Conservation (phyloP, 2,888 invertebrate genomes). For the Celastrina argiolus region DNA sequence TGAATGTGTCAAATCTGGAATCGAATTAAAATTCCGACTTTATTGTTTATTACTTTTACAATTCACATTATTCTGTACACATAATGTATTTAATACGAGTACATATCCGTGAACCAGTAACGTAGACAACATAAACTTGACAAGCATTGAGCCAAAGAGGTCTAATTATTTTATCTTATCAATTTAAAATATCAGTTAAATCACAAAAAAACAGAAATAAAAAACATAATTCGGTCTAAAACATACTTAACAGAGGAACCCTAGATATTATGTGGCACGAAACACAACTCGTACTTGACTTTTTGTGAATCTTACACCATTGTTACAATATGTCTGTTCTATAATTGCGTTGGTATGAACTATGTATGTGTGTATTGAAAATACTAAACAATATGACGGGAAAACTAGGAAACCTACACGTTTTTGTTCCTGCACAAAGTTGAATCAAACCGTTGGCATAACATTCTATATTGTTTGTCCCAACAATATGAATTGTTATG, state of each 20-base stretch:
- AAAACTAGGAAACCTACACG: background rate
- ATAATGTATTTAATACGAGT: no score
- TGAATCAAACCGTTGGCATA: background rate
- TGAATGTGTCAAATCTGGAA: no score
- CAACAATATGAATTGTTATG: background rate
- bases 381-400: background rate
- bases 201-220: no score
- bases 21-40: no score
- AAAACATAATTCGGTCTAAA: no score
- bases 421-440: background rate
- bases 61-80: no score
- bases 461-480: background rate
- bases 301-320: slow-evolving; percentile 38
- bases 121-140: no score
- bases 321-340: slow-evolving; percentile 34
- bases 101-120: no score
- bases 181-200: no score
- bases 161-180: no score
- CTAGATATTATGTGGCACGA: background rate
- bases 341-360: background rate
- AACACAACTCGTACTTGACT: background rate
- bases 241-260: background rate
- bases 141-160: no score
- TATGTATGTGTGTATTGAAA: background rate
- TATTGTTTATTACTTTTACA: no score